These are phyloP conservation scores for Campylorhamphus procurvoides DNA, from an alignment of 2,113 vertebrate species.

Conservation along the genomic window DNA sequence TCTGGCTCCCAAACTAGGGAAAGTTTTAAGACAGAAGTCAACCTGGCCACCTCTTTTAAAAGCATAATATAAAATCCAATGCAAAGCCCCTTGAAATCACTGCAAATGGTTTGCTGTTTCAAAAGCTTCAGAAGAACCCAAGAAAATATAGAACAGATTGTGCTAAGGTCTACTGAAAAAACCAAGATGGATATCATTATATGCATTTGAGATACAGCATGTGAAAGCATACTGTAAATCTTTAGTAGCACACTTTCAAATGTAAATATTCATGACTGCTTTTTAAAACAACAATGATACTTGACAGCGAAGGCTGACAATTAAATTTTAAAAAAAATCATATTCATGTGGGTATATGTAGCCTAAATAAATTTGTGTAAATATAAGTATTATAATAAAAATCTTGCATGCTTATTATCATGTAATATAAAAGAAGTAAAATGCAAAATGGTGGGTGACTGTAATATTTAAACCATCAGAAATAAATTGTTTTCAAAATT, in stretches of 20 bases:
- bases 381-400: constrained; percentile 20
- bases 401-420: background rate
- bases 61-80: background rate
- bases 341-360: background rate
- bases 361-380: constrained; percentile 3
- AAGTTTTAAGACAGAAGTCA: background rate
- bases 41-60: background rate
- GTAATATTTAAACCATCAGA: background rate
- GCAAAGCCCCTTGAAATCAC: background rate
- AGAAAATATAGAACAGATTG: background rate
- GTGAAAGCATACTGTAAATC: background rate
- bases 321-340: background rate
- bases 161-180: background rate
- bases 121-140: background rate
- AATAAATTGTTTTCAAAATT: constrained; percentile 9
- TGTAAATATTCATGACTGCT: background rate
- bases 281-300: background rate
- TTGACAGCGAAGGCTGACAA: background rate
- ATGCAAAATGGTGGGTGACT: background rate
- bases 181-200: background rate
- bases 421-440: background rate
- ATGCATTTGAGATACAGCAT: background rate
- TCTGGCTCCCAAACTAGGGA: background rate
- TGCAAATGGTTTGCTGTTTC: background rate
- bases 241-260: background rate